Percentiles rank a stretch among this genome's conserved stretches.
These are phyloP conservation scores for Dolichotis patagonum DNA, from an alignment of 2,113 vertebrate genomes.

Conservation along the genomic window DNA sequence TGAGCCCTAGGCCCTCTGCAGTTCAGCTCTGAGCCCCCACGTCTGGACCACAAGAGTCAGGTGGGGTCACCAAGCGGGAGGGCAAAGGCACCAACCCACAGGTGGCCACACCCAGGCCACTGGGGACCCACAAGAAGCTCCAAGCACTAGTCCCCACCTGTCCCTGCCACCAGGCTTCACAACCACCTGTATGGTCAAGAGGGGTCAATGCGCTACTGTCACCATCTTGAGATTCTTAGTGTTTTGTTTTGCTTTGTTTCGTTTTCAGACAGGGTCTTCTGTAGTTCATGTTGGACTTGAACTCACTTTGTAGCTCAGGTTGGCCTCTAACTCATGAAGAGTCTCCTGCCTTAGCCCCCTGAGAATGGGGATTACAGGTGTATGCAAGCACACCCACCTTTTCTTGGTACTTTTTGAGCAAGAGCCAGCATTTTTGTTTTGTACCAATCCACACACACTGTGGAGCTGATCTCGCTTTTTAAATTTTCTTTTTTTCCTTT, in stretches of 20 bases:
- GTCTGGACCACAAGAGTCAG: background rate
- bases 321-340: background rate
- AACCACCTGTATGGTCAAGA: background rate
- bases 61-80: background rate
- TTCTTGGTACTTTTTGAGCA: background rate
- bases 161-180: background rate
- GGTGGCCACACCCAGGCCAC: background rate
- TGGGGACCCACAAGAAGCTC: background rate
- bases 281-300: too few relatives aligned
- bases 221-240: background rate
- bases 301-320: background rate
- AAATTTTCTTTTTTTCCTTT: background rate
- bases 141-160: too few relatives aligned
- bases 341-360: background rate
- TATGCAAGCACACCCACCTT: background rate
- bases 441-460: background rate
- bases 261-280: background rate
- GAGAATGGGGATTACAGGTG: background rate
- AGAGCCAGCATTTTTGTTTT: background rate
- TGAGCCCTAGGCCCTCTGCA: background rate
- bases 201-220: background rate
- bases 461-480: background rate
- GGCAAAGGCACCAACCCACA: background rate
- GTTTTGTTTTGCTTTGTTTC: background rate
- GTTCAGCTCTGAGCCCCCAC: background rate